phyloP scores from a whole-genome alignment of 2,113 vertebrate genomes.

The Phocoena sinus region DNA sequence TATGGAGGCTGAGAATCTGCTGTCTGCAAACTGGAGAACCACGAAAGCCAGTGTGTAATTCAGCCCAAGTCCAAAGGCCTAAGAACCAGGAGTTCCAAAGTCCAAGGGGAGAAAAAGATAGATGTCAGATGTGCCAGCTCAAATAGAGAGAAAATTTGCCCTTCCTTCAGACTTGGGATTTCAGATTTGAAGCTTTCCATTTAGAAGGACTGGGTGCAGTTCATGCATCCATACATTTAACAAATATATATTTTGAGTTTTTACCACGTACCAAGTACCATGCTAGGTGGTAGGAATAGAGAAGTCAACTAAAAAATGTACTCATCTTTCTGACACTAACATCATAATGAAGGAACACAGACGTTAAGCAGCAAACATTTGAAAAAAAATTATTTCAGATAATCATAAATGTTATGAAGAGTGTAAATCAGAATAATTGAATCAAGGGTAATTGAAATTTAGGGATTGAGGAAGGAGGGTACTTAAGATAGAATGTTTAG shows the following conservation, averaged over 20 bases:
- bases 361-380: not conserved
- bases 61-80: not conserved
- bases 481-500: not conserved
- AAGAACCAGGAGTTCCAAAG: no score
- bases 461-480: not conserved
- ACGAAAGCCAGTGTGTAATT: not conserved
- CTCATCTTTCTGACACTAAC: not conserved
- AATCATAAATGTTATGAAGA: not conserved
- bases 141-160: not conserved
- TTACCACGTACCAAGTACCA: not conserved
- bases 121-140: not conserved
- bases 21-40: not conserved
- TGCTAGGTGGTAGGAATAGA: not conserved
- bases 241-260: not conserved
- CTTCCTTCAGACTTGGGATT: not conserved
- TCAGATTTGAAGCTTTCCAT: not conserved
- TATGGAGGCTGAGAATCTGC: not conserved
- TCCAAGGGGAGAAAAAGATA: not conserved
- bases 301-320: not conserved
- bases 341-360: not conserved
- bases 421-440: not conserved
- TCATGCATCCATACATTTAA: not conserved
- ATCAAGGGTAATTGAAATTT: not conserved
- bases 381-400: not conserved
- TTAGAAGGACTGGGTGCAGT: rapidly evolving